A percentile compares a stretch with the other conserved stretches of the same genome.
Evolutionary conservation across 2,113 vertebrate species (phyloP).

Genomic region (Sterna hirundo): DNA sequence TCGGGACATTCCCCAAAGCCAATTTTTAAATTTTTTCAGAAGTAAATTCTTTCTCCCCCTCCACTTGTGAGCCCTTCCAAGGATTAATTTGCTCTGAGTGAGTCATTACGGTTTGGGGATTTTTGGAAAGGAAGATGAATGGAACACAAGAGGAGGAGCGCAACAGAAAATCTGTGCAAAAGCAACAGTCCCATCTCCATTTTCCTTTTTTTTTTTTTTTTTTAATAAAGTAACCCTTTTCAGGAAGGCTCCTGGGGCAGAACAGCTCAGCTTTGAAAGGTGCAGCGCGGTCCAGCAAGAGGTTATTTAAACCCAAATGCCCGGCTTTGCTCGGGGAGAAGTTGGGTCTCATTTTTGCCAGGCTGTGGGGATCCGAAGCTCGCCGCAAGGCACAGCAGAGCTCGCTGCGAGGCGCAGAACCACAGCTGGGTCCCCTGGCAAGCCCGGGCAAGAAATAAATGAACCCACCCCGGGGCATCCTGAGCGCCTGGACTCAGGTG

Average conservation of each 20-base stretch:
- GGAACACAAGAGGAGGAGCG: not conserved
- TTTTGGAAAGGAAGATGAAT: not conserved
- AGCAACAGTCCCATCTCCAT: not conserved
- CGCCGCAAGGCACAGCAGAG: not conserved
- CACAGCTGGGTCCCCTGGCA: not conserved
- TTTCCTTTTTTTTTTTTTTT: no score
- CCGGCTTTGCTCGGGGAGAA: not conserved
- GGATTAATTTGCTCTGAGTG: not conserved
- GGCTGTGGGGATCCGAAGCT: no score
- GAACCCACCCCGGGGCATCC: not conserved
- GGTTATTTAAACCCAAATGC: not conserved
- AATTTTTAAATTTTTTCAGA: no score
- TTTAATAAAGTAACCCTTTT: not conserved
- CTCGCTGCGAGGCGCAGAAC: not conserved
- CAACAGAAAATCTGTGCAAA: not conserved
- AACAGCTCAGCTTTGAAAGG: not conserved
- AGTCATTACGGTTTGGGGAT: not conserved
- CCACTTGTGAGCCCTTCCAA: not conserved
- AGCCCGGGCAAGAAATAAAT: fast-evolving
- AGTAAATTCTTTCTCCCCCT: not conserved
- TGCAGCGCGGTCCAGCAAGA: not conserved
- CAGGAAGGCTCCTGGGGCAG: not conserved
- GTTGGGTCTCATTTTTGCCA: fast-evolving
- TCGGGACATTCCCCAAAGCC: not conserved
- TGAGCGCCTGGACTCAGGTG: fast-evolving